Conservation (phyloP, 2,797 vertebrate species). For the Micromesistius poutassou region DNA sequence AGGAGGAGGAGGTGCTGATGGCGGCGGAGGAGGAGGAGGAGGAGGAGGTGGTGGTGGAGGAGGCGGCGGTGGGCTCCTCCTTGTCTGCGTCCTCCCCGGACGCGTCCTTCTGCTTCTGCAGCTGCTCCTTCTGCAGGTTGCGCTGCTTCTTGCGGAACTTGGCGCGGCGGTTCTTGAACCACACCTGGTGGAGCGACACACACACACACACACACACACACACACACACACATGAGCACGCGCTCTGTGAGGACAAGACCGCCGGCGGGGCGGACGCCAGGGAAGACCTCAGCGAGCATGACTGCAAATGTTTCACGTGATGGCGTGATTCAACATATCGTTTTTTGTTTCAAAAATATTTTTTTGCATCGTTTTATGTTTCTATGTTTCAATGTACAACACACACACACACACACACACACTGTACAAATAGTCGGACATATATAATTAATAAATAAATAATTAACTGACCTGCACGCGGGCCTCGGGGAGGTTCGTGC, state of each 20-base stretch:
- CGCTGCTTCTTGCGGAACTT: conserved; percentile 99
- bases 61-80: conserved; percentile 68
- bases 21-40: conserved; percentile 1
- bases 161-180: conserved; percentile 97
- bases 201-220: too few species aligned
- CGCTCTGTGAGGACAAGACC: too few species aligned
- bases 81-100: conserved; percentile 77
- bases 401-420: neutral
- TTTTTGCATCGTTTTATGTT: neutral
- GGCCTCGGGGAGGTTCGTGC: conserved; percentile 95
- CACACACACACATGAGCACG: neutral
- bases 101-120: conserved; percentile 94
- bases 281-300: too few species aligned
- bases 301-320: neutral
- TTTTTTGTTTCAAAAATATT: neutral
- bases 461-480: conserved; percentile 83
- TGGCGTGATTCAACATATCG: neutral
- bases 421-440: neutral
- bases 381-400: too few species aligned
- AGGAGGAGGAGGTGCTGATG: conserved; percentile 60
- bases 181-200: conserved; percentile 78
- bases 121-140: conserved; percentile 95
- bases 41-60: conserved; percentile 27
- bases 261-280: too few species aligned
- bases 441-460: neutral